These are phyloP conservation scores for Madoqua kirkii DNA, from an alignment of 2,113 vertebrate species.

Conservation along the genomic window DNA sequence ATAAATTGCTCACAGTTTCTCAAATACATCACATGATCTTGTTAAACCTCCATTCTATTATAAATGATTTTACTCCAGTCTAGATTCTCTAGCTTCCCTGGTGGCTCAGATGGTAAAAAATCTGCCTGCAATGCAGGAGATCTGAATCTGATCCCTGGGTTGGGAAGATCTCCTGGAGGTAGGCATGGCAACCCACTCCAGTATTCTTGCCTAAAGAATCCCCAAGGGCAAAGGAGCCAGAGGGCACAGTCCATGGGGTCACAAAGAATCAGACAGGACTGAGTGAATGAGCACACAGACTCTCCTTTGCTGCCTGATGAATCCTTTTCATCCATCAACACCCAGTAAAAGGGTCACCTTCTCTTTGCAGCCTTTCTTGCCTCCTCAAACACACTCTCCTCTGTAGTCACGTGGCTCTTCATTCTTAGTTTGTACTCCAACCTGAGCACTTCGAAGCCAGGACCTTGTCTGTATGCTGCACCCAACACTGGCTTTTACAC, in stretches of 20 bases:
- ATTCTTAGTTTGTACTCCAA: neutral
- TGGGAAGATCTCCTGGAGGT: neutral
- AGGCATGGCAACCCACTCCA: neutral
- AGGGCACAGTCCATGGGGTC: neutral
- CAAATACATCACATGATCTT: neutral
- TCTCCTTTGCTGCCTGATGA: neutral
- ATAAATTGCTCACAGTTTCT: neutral
- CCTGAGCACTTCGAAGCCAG: neutral
- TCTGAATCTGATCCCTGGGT: neutral
- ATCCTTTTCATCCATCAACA: neutral
- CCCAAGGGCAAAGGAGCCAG: neutral
- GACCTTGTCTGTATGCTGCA: neutral
- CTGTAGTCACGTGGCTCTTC: neutral
- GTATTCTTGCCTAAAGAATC: neutral
- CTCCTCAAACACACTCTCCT: neutral
- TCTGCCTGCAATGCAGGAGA: neutral
- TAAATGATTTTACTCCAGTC: neutral
- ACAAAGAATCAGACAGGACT: neutral
- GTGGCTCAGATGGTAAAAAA: neutral
- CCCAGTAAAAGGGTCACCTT: neutral
- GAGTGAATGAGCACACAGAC: neutral
- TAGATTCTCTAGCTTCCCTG: neutral
- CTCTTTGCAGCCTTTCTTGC: neutral
- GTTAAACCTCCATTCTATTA: neutral
- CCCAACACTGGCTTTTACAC: neutral